Conservation (phyloP, 2,888 invertebrate species). For the Neoitamus cyanurus region DNA sequence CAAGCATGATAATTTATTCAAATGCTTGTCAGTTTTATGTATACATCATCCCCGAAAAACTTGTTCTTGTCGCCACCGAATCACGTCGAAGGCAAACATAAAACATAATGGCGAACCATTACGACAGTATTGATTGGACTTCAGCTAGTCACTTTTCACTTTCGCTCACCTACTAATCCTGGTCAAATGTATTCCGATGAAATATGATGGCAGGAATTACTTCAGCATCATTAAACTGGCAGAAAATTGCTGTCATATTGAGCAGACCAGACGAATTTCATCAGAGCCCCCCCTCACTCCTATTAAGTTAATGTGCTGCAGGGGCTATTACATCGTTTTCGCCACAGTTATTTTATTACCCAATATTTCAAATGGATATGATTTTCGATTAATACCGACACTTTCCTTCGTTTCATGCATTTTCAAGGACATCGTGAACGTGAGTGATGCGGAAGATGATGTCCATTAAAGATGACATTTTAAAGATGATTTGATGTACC, state of each 20-base stretch:
- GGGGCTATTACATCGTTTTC: constrained; percentile 5
- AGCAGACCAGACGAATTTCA: constrained; percentile 36
- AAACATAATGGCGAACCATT: constrained; percentile 35
- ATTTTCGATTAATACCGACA: constrained; percentile 9
- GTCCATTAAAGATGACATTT: neutral
- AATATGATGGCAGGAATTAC: constrained; percentile 29
- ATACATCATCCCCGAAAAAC: neutral
- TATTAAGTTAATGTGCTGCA: constrained; percentile 32
- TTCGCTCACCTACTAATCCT: constrained; percentile 17
- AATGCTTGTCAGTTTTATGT: neutral
- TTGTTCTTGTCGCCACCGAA: neutral
- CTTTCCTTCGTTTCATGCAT: neutral
- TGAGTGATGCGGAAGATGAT: neutral
- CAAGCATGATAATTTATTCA: constrained; percentile 5
- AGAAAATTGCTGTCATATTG: constrained; percentile 39
- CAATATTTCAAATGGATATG: neutral
- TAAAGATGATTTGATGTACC: no score
- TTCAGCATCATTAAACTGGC: constrained; percentile 40
- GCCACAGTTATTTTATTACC: constrained; percentile 25
- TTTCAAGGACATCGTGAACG: neutral
- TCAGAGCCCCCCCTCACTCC: constrained; percentile 20
- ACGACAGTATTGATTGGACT: constrained; percentile 20
- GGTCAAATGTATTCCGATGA: constrained; percentile 15
- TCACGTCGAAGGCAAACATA: neutral
- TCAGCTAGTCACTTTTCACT: constrained; percentile 34